These are phyloP conservation scores for Clarias magur DNA, from an alignment of 2,113 vertebrate genomes.

Conservation along the genomic window DNA sequence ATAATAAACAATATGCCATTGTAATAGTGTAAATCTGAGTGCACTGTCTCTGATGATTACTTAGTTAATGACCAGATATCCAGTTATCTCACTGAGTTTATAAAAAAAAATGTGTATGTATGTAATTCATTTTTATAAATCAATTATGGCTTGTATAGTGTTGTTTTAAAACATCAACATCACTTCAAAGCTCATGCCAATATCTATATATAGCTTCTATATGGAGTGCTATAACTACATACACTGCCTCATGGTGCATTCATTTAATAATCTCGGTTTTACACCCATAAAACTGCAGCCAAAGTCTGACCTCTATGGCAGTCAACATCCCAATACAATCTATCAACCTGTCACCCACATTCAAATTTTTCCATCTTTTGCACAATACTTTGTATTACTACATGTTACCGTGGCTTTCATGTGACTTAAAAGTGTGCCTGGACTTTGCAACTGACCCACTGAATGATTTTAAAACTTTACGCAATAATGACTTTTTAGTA, in stretches of 20 bases:
- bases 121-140: neutral
- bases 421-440: neutral
- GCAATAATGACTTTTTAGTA: no score
- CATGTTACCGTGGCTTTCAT: neutral
- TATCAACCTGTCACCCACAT: neutral
- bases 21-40: neutral
- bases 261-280: neutral
- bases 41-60: neutral
- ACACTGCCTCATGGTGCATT: neutral
- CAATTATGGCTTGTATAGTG: neutral
- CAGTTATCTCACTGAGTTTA: neutral
- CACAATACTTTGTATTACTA: neutral
- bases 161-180: neutral
- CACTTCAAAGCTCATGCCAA: neutral
- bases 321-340: neutral
- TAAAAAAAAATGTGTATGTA: neutral
- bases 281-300: neutral
- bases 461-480: neutral
- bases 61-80: neutral
- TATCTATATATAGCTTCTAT: neutral
- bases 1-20: neutral
- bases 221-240: neutral
- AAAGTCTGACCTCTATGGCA: neutral
- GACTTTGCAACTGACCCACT: neutral
- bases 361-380: neutral